Conservation (phyloP, 1,140 invertebrate species). For the Lepidurus couesii region DNA sequence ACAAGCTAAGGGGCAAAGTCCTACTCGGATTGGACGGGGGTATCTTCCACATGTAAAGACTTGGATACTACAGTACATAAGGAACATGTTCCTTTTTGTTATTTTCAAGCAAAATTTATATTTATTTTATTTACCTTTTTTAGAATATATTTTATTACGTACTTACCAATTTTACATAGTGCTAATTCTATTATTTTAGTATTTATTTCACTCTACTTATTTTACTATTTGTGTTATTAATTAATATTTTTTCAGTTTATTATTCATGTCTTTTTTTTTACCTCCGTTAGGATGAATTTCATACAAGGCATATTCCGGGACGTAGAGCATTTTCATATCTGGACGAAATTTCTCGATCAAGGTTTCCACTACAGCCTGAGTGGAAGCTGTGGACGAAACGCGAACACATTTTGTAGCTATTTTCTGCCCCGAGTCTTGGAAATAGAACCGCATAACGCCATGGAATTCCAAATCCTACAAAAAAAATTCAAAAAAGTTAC, state of each 20-base stretch:
- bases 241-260: not conserved
- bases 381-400: slow-evolving; percentile 90
- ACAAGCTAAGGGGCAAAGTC: too few relatives aligned
- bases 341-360: slow-evolving; percentile 98
- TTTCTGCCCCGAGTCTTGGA: slow-evolving; percentile 94
- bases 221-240: not conserved
- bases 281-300: slow-evolving; percentile 95
- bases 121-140: too few relatives aligned
- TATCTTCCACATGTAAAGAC: too few relatives aligned
- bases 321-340: slow-evolving; percentile 96
- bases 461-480: slow-evolving; percentile 93
- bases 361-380: slow-evolving; percentile 89
- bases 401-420: slow-evolving; percentile 99
- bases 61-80: too few relatives aligned
- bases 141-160: too few relatives aligned
- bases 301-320: slow-evolving; percentile 92
- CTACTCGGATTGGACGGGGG: too few relatives aligned
- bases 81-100: too few relatives aligned
- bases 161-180: too few relatives aligned
- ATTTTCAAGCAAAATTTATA: too few relatives aligned
- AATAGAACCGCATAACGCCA: slow-evolving; percentile 98
- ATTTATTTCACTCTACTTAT: not conserved
- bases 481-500: not conserved
- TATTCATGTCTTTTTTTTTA: slow-evolving; percentile 40
- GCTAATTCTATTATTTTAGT: not conserved